Evolutionary conservation across 2,888 invertebrate genomes (phyloP), one percentile per base, ranked within the genome.

Genomic region (Pterobdella sp.): DNA sequence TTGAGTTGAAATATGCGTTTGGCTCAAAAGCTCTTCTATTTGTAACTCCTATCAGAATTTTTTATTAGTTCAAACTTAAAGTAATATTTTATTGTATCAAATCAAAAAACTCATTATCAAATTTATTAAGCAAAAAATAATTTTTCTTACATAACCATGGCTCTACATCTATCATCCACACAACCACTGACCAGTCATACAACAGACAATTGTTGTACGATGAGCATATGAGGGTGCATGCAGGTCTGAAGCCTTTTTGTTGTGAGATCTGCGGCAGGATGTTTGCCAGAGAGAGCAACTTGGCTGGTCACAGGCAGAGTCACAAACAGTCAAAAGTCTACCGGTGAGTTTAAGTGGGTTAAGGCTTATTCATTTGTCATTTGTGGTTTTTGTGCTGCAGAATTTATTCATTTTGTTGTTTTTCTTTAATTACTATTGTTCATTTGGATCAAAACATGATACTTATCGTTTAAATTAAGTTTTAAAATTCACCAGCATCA

Each of bases 191-290:
- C 4, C 60, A 56, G 60, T 56, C 60, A n/a, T 56, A 56, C 60
- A 56, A 56, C 60, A 7, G 60, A 56, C 60, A 56, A 14, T 31
- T 35, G 65, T 14, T 65, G 31, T 65, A 65, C 31, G 65, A 65
- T 22, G 65, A 65, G 35, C 65, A 65, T 34, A 31, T 65, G 65
- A 3, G 65, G n/a, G 65, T 65, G 65, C 65, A 65, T n/a, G 35
- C 65, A 2, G 65, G 65, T 14, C 34, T 65, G 14, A 65, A 35
- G 35, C 65, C 65, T 2, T 65, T 65, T 29, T 65, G 65, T n/a
- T 65, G 65, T 34, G 65, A 65, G 65, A 65, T 65, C 65, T 65
- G 65, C 32, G 65, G 65, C 32, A 14, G 35, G n/a, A 65, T 35
- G 35, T 65, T 65, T 29, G 34, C 35, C 32, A 32, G 65, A 29